These are phyloP conservation scores for Gymnopithys bicolor DNA, from an alignment of 2,797 vertebrate species.

Conservation along the genomic window DNA sequence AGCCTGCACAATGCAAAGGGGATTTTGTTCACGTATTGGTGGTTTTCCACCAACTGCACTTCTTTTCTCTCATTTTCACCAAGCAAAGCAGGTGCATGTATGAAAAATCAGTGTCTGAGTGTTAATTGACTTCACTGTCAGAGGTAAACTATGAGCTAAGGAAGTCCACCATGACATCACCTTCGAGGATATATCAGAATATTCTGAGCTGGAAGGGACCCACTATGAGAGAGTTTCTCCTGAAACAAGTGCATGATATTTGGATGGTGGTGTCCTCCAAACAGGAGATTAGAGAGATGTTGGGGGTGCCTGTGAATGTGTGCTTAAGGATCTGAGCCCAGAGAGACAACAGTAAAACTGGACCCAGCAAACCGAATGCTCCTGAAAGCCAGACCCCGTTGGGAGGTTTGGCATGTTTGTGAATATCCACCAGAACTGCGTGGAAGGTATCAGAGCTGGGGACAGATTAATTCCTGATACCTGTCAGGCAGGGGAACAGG, in stretches of 20 bases:
- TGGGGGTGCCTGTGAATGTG: not conserved
- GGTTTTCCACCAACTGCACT: not conserved
- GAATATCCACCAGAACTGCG: not conserved
- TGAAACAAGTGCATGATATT: not conserved
- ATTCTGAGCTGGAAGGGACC: too few relatives aligned
- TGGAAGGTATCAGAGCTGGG: not conserved
- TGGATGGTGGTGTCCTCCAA: not conserved
- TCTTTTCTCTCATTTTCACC: not conserved
- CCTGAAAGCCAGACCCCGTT: not conserved
- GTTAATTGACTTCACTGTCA: not conserved
- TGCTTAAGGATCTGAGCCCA: not conserved
- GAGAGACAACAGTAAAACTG: not conserved
- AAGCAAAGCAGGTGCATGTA: not conserved
- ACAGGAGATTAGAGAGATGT: not conserved
- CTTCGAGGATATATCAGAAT: not conserved
- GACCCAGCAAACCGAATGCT: not conserved
- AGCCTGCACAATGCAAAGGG: not conserved
- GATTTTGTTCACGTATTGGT: not conserved
- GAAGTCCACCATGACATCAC: not conserved
- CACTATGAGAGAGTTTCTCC: not conserved
- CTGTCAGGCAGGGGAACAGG: not conserved
- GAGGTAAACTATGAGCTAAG: not conserved
- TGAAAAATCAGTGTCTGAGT: not conserved
- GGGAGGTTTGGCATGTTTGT: not conserved
- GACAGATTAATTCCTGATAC: not conserved